Evolutionary conservation across 2,888 invertebrate species (phyloP).

Genomic region (Adelognathus sp.): DNA sequence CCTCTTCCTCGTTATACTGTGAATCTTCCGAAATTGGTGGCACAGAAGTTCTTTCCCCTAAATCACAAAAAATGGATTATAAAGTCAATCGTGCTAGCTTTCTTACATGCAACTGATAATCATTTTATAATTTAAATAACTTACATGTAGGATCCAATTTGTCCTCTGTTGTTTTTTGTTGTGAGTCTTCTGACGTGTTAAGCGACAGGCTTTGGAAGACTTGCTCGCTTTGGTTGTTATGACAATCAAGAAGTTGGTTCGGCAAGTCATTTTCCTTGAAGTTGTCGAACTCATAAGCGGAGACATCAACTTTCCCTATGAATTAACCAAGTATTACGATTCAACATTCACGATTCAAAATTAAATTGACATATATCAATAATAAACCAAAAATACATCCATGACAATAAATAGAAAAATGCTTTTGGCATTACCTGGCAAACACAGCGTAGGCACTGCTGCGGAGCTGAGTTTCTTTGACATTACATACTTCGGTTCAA

Average conservation of each 20-base stretch:
- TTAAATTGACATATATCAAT: not conserved
- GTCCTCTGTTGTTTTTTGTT: not conserved
- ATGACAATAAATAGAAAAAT: not conserved
- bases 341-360: not conserved
- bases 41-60: not conserved
- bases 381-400: not conserved
- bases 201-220: not conserved
- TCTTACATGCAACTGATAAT: not conserved
- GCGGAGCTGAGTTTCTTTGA: not conserved
- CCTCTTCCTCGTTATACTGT: not conserved
- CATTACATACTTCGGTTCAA: constrained; percentile 1
- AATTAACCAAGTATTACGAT: not conserved
- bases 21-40: not conserved
- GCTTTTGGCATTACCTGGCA: not conserved
- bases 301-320: not conserved
- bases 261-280: not conserved
- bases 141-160: not conserved
- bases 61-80: not conserved
- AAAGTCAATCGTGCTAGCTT: not conserved
- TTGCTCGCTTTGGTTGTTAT: not conserved
- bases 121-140: not conserved
- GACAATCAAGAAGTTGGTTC: not conserved
- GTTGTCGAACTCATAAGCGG: not conserved
- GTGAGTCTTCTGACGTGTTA: not conserved
- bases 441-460: not conserved